Evolutionary conservation across 2,113 vertebrate species (phyloP), one percentile per base, ranked within the genome.

Genomic region (Onychorhynchus coronatus): DNA sequence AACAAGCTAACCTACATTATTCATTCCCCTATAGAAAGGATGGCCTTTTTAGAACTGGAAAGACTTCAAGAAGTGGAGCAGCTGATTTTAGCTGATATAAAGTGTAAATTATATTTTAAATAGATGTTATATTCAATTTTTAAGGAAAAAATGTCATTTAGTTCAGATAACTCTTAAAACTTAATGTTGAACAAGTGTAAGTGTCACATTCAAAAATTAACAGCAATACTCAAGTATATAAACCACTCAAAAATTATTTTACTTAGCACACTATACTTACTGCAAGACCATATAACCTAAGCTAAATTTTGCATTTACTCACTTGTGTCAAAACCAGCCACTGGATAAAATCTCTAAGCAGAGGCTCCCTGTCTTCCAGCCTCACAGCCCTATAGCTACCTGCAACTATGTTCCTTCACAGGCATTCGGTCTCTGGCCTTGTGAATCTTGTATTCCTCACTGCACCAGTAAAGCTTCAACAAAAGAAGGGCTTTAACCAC

Each of bases 1-100:
- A 97, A 95, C 68, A 89, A 89, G 71, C 14, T 77, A 95, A 88
- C 28, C 33, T 94, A 67, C 61, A 78, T 95, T 94, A 96, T 94
- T 95, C 81, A 93, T 92, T 58, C n/a, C 50, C 31, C 73, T 90
- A 41, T 39, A 94, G 58, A 93, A 96, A 87, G 19, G 66, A 58
- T 47, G 23, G 53, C 74, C 44, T 47, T 89, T 92, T 70, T 46
- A 79, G 31, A 89, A 84, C 25, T 39, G 14, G 47, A 91, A 86
- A 81, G 41, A 11, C 50, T 53, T 72, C 58, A 87, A 72, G 46
- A 89, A 96, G 70, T 78, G 5, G 59, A 91, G 25, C 56, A 84
- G 89, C 47, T 91, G 52, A 81, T 88, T 91, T 93, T 65, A 86
- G 61, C 49, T 28, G 44, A 70, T 66, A 67, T 22, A 88, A 91